Evolutionary conservation across 2,888 invertebrate species (phyloP), one percentile per base, ranked within the genome.

Genomic region (Caenorhabditis auriculariae): DNA sequence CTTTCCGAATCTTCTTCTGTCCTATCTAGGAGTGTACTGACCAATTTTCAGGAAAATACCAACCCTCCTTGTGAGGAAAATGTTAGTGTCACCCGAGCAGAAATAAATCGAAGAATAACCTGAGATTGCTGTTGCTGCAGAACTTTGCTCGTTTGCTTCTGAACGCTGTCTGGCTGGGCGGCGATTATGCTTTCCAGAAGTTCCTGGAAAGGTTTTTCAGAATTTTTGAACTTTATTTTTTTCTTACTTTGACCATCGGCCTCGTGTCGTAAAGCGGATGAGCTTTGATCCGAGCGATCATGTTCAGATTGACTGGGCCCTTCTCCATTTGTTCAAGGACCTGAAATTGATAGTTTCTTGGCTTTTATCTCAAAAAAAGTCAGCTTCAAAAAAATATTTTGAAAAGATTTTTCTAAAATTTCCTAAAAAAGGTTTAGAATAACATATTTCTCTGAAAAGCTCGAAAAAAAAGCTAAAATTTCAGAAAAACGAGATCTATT

Each of bases 251-350:
- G 15, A 80, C 78, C 77, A 77, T 78, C 32, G 80, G 78, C 12
- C 80, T 66, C 15, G 69, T 61, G 43, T 80, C 76, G 58, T 80
- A 80, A 23, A 74, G 54, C 0, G 78, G 77, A 66, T 80, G 80
- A 2, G 77, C 77, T 52, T 78, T 75, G 54, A 80, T 74, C 45
- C 76, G 55, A 7, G 74, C 72, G 39, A 80, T 69, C 41, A 79
- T 54, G 49, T 80, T 79, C 56, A 79, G 56, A 58, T 70, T 75
- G 19, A 80, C 80, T 5, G 77, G 76, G 0, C 80, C 80, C 37
- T 74, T 76, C 47, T 80, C 80, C 78, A 80, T 80, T 45, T 80
- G 80, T 52, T 80, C 80, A 12, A 80, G 62, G 2, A 77, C 69
- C 74, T 74, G 43, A 9, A 58, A 29, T 9, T 32, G 35, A 32